phyloP scores from a whole-genome alignment of 2,797 vertebrate genomes.

The Bryconaethiops microstoma region DNA sequence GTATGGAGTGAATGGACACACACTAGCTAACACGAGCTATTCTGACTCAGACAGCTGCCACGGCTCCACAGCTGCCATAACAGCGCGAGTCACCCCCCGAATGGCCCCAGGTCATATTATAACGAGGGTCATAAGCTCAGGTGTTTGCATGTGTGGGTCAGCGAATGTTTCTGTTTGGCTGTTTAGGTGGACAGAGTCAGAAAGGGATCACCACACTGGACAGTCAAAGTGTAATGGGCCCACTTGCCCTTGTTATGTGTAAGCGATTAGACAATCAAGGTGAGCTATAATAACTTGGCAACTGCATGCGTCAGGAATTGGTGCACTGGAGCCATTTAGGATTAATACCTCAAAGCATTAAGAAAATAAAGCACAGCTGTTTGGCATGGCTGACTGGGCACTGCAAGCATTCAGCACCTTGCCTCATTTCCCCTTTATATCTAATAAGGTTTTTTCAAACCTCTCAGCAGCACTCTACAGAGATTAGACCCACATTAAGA shows the following conservation, averaged over 20 bases:
- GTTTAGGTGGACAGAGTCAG: conserved; percentile 37
- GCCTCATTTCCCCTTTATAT: conserved; percentile 50
- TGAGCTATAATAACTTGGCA: conserved; percentile 53
- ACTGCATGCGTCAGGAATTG: conserved; percentile 36
- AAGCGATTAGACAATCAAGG: conserved; percentile 53
- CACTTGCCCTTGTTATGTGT: conserved; percentile 50
- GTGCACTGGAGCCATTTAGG: conserved; percentile 38
- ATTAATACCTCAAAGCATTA: conserved; percentile 51
- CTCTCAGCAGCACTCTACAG: conserved; percentile 8
- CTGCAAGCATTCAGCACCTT: conserved; percentile 40
- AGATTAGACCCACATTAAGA: neutral
- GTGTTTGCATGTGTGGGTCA: conserved; percentile 48
- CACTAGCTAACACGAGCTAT: conserved; percentile 20
- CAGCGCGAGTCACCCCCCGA: conserved; percentile 56
- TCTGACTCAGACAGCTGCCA: conserved; percentile 52
- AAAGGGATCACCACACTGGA: conserved; percentile 26
- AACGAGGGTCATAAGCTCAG: conserved; percentile 60
- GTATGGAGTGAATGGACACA: neutral
- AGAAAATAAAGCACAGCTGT: conserved; percentile 61
- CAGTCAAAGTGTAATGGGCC: conserved; percentile 33
- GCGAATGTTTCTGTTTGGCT: conserved; percentile 59
- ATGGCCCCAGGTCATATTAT: conserved; percentile 54
- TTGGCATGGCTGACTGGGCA: conserved; percentile 33
- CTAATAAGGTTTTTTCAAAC: conserved; percentile 41
- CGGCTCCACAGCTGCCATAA: conserved; percentile 44